These are phyloP conservation scores for Hippopotamus amphibius DNA, from an alignment of 2,113 vertebrate species.

Conservation along the genomic window DNA sequence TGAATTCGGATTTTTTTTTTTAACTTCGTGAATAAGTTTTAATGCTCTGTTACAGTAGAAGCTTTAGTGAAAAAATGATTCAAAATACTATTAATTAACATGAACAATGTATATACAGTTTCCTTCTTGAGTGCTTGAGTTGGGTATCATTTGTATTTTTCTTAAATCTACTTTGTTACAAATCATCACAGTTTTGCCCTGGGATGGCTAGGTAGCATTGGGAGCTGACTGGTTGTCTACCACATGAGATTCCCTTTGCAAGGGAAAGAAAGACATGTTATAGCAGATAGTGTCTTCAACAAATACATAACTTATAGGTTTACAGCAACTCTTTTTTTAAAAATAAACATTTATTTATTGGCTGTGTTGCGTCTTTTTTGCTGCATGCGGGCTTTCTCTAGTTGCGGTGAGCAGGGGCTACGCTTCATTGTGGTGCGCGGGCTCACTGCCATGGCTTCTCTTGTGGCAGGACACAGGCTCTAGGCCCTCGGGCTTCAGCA, in stretches of 20 bases:
- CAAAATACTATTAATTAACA: not conserved
- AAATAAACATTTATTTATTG: too few relatives aligned
- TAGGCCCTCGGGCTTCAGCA: too few relatives aligned
- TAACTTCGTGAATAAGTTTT: not conserved
- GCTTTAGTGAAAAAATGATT: not conserved
- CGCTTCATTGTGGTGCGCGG: too few relatives aligned
- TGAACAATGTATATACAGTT: constrained; percentile 38
- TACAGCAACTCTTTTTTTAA: not conserved
- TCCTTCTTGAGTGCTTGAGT: not conserved
- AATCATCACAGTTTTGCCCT: not conserved
- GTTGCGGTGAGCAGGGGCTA: too few relatives aligned
- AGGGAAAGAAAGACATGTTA: not conserved
- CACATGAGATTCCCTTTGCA: not conserved
- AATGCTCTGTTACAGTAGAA: constrained; percentile 9
- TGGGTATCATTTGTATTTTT: not conserved
- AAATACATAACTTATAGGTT: not conserved
- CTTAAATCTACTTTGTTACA: constrained; percentile 13
- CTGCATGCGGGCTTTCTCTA: too few relatives aligned
- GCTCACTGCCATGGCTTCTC: too few relatives aligned
- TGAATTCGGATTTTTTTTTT: too few relatives aligned
- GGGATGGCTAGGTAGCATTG: not conserved
- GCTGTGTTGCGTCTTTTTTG: too few relatives aligned
- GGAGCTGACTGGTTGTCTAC: not conserved
- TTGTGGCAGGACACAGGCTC: too few relatives aligned
- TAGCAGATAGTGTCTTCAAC: not conserved